Evolutionary conservation across 2,888 invertebrate genomes (phyloP), one percentile per base, ranked within the genome.

Genomic region (Amphipoea oculea): DNA sequence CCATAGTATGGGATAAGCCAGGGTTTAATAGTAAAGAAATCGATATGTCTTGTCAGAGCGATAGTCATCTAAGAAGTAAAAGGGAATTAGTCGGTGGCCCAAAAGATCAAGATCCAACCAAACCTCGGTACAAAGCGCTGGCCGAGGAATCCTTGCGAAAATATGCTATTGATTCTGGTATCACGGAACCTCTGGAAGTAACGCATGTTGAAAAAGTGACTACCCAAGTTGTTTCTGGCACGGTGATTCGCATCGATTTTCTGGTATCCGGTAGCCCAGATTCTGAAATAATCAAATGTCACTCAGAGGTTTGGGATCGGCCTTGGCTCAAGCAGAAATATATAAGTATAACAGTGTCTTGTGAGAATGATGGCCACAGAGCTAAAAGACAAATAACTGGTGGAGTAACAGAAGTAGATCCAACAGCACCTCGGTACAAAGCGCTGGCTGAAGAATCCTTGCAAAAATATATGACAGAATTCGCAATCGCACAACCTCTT

Each of bases 181-280:
- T 36, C 0, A 71, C 76, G 0, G 36, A 78, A 17, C 57, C 81
- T 4, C 82, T 89, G 48, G n/a, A 66, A 78, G 70, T 92, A 20
- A 7, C 78, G 0, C 4, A 11, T 0, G 76, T 93, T 23, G 70
- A 78, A 20, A 86, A 81, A 57, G 93, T 90, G 6, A 77, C 81
- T 0, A 90, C 87, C 0, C 92, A 92, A 84, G 86, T 90, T 0
- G 92, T 92, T n/a, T 23, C 90, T 1, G 93, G 92, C 1, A 0
- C 14, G 0, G 0, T 80, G 14, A 93, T 90, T 9, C 45, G 0
- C 6, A 86, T 92, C 7, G 48, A 86, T 63, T 91, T 92, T 73
- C 67, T 73, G 7, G 85, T 88, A 17, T 63, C 78, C 0, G 57
- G 78, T 12, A 54, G 17, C 5, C 29, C 36, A 29, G 40, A 40